Evolutionary conservation across 2,888 invertebrate species (phyloP).

Genomic region (Andrena chrysosceles): DNA sequence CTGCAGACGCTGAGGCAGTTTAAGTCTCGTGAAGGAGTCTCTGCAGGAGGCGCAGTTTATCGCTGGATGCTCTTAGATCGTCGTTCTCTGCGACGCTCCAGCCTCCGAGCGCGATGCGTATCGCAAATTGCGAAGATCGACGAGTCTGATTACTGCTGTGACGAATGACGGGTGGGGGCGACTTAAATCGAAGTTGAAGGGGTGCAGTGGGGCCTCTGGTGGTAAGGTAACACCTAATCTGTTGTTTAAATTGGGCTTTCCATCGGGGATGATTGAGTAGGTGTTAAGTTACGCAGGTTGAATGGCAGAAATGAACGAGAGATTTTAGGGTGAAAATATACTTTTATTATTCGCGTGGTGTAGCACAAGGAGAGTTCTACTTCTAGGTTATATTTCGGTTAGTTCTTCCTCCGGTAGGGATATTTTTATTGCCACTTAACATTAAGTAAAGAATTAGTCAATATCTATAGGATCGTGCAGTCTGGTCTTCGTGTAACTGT

Average conservation of each 20-base stretch:
- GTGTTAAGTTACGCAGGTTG: background rate
- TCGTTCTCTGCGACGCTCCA: conserved; percentile 9
- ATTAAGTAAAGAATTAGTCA: too few species aligned
- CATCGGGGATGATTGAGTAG: background rate
- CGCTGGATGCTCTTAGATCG: background rate
- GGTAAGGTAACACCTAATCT: background rate
- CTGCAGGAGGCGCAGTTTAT: background rate
- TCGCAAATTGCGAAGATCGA: conserved; percentile 42
- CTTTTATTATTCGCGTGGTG: too few species aligned
- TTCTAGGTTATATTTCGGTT: too few species aligned
- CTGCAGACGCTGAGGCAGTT: background rate
- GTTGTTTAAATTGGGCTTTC: background rate
- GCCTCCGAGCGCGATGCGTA: conserved; percentile 21
- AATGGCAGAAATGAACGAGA: background rate
- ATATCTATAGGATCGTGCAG: too few species aligned
- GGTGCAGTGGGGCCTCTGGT: background rate
- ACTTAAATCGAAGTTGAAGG: background rate
- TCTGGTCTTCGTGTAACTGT: too few species aligned
- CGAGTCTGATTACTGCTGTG: background rate
- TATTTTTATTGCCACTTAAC: too few species aligned
- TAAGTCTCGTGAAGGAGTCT: background rate
- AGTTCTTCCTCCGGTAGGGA: too few species aligned
- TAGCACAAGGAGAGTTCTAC: too few species aligned
- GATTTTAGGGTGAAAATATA: too few species aligned
- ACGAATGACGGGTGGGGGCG: conserved; percentile 6